Conservation (phyloP, 1,140 invertebrate genomes). For the Frieseomelitta varia region DNA sequence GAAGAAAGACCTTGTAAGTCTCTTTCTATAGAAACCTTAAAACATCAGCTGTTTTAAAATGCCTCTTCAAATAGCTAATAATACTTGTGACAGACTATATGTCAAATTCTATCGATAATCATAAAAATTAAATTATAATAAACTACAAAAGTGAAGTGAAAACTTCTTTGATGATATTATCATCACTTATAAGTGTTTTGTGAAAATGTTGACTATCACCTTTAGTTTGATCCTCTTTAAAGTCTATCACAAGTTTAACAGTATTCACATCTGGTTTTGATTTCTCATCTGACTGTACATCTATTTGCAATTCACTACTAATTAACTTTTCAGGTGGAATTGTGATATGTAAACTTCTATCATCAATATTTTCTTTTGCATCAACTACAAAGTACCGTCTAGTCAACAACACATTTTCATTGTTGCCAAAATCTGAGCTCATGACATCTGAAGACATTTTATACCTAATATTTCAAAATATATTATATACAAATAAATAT, state of each 20-base stretch:
- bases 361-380: constrained; percentile 29
- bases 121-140: neutral
- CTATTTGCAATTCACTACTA: constrained; percentile 37
- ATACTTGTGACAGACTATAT: neutral
- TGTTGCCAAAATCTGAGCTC: neutral
- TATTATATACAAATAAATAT: too few species aligned
- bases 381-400: constrained; percentile 42
- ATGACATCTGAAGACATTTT: constrained; percentile 44
- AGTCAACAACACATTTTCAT: neutral
- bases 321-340: constrained; percentile 45
- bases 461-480: constrained; percentile 29
- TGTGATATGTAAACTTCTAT: neutral
- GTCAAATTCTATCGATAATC: neutral
- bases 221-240: neutral
- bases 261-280: constrained; percentile 13
- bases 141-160: neutral
- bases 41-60: constrained; percentile 44
- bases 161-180: neutral
- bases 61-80: constrained; percentile 7
- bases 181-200: neutral
- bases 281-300: neutral
- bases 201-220: constrained; percentile 14
- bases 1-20: constrained; percentile 15
- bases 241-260: neutral
- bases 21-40: constrained; percentile 67